Conservation (phyloP, 30 jellyfish, hydroid and myxozoan genomes). For the Aurelia sp. region DNA sequence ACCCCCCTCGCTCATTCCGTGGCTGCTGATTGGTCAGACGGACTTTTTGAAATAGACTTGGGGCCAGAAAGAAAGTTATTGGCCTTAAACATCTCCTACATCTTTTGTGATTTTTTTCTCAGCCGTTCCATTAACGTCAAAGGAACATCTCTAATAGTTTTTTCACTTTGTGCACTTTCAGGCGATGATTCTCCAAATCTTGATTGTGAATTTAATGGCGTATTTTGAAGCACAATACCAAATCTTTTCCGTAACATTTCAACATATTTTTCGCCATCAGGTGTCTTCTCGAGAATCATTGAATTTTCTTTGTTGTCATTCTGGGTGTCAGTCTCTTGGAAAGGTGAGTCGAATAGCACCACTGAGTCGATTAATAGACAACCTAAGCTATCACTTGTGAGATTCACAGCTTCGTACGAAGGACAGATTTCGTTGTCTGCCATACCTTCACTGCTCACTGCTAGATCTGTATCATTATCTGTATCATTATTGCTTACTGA, state of each 20-base stretch:
- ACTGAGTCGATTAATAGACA: neutral
- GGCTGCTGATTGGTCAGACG: no score
- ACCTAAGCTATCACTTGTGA: constrained; percentile 36
- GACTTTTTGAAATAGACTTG: no score
- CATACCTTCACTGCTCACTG: neutral
- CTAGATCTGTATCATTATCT: neutral
- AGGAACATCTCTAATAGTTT: neutral
- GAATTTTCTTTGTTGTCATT: neutral
- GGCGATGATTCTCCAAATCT: neutral
- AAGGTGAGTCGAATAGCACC: constrained; percentile 25
- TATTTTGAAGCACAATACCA: constrained; percentile 17
- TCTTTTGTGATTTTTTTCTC: constrained; percentile 21
- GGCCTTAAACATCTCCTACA: neutral
- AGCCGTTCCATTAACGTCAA: constrained; percentile 41
- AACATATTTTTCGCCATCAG: constrained; percentile 4
- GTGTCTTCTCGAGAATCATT: neutral
- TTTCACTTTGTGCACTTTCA: constrained; percentile 10
- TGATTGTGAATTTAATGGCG: neutral
- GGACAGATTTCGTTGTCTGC: neutral
- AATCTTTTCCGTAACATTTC: constrained; percentile 4
- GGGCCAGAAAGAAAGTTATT: no score
- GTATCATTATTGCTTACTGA: neutral
- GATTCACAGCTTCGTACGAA: neutral
- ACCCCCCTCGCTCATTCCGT: no score
- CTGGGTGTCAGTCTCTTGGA: neutral